These are phyloP conservation scores for Galagoides demidoff DNA, from an alignment of 2,797 vertebrate genomes.

Conservation along the genomic window DNA sequence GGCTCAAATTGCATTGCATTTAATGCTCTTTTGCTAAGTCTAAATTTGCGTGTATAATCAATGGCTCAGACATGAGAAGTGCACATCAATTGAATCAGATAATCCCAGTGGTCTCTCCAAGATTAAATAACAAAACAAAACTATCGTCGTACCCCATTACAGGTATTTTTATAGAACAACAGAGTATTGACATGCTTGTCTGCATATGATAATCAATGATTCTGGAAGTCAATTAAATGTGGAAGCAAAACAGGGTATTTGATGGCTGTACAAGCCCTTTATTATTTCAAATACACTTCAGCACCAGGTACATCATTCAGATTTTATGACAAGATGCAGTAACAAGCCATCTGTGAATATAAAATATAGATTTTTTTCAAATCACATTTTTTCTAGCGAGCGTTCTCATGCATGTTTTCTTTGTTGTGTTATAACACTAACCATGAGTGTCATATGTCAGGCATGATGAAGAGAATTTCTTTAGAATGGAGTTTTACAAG, in stretches of 20 bases:
- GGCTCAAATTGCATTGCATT: neutral
- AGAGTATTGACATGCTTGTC: neutral
- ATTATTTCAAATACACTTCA: neutral
- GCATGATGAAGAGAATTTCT: neutral
- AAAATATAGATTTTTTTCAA: constrained; percentile 25
- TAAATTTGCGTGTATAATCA: neutral
- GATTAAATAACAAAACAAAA: neutral
- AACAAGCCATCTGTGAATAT: constrained; percentile 44
- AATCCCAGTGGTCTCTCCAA: neutral
- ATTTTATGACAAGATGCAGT: constrained; percentile 36
- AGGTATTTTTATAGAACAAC: neutral
- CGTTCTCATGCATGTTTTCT: neutral
- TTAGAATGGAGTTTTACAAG: neutral
- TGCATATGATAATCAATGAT: neutral
- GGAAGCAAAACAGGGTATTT: neutral
- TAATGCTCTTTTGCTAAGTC: neutral
- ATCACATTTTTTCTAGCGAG: constrained; percentile 24
- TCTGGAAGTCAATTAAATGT: neutral
- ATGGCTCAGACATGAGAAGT: neutral
- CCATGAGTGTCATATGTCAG: neutral
- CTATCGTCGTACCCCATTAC: neutral
- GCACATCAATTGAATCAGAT: neutral
- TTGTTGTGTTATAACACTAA: neutral
- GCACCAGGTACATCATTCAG: neutral
- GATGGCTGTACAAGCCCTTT: neutral